Conservation (phyloP, 2,888 invertebrate genomes). For the Philhelius pedissequus region DNA sequence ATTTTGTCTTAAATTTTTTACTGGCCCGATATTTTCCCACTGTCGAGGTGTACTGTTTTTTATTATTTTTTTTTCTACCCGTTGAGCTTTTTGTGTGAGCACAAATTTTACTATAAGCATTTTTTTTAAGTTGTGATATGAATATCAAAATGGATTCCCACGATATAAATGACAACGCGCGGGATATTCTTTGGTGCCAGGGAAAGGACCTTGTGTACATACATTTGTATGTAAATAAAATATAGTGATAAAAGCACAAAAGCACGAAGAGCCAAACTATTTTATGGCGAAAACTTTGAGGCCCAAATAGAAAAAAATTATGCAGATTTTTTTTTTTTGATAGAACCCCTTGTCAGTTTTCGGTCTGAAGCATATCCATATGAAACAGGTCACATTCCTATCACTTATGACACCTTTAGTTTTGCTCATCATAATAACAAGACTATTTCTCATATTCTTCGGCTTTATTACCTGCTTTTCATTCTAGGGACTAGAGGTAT, state of each 20-base stretch:
- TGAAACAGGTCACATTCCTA: constrained; percentile 29
- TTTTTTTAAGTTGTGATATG: constrained; percentile 73
- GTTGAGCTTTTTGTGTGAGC: neutral
- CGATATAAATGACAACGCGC: constrained; percentile 48
- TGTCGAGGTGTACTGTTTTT: neutral
- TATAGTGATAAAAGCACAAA: constrained; percentile 50
- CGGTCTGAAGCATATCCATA: constrained; percentile 22
- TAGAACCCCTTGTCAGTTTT: constrained; percentile 9
- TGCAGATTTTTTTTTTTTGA: neutral
- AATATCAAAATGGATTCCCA: constrained; percentile 75
- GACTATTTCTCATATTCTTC: neutral
- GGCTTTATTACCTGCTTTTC: neutral
- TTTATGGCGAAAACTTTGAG: neutral
- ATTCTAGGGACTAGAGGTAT: neutral
- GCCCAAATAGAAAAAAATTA: neutral
- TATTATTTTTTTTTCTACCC: neutral
- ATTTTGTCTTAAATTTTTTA: neutral
- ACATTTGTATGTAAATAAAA: neutral
- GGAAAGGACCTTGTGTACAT: no score
- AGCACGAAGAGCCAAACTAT: constrained; percentile 37
- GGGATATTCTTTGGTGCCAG: neutral
- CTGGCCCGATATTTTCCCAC: neutral
- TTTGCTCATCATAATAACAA: neutral
- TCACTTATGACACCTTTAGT: constrained; percentile 25
- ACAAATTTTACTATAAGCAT: constrained; percentile 48